These are phyloP conservation scores for Troides aeacus DNA, from an alignment of 2,888 invertebrate genomes.

Conservation along the genomic window DNA sequence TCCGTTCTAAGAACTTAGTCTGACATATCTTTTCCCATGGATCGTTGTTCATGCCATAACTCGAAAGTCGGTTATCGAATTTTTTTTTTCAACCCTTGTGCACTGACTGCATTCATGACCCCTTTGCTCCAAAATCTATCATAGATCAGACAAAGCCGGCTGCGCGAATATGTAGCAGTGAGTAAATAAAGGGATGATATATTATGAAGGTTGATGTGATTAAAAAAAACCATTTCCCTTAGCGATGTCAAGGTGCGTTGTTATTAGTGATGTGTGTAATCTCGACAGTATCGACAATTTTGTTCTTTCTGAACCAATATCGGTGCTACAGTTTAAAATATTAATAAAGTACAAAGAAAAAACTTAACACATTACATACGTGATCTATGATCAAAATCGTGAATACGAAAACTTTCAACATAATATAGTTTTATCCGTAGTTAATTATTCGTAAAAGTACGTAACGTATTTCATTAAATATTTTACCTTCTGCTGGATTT, in stretches of 20 bases:
- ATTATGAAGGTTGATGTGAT: slow-evolving; percentile 73
- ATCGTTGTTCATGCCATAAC: slow-evolving; percentile 44
- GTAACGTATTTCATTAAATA: not conserved
- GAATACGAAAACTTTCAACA: too few relatives aligned
- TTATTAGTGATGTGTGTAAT: slow-evolving; percentile 46
- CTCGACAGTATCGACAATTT: slow-evolving; percentile 3
- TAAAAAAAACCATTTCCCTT: slow-evolving; percentile 76
- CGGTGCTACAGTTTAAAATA: not conserved
- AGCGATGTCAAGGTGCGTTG: slow-evolving; percentile 75
- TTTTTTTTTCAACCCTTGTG: slow-evolving; percentile 32
- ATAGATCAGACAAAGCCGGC: slow-evolving; percentile 57
- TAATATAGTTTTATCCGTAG: too few relatives aligned
- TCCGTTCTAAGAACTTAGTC: not conserved
- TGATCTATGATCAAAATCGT: too few relatives aligned
- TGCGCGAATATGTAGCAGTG: slow-evolving; percentile 73
- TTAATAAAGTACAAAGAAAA: too few relatives aligned
- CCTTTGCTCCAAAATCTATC: slow-evolving; percentile 51
- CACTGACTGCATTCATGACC: slow-evolving; percentile 51
- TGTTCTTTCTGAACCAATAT: not conserved
- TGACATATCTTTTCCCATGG: slow-evolving; percentile 16
- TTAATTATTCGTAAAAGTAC: too few relatives aligned
- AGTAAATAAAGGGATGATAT: slow-evolving; percentile 78
- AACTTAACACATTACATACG: too few relatives aligned
- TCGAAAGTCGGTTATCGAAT: slow-evolving; percentile 44
- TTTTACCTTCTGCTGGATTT: not conserved